Evolutionary conservation across 2,888 invertebrate species (phyloP).

Genomic region (Dasypogon diadema): DNA sequence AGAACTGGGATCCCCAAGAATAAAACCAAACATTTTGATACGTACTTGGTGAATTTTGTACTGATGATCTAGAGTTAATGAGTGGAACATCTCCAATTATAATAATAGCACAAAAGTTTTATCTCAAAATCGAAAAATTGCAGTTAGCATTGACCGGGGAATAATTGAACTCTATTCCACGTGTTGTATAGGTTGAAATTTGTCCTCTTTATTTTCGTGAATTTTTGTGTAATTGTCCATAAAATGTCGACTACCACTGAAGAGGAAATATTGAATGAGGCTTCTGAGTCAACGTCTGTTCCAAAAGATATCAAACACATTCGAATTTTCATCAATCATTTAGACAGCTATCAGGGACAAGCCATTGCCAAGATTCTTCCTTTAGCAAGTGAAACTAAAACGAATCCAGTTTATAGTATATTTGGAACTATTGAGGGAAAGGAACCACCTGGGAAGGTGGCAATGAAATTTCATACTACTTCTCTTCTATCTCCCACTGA

Average conservation of each 20-base stretch:
- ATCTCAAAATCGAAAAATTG: background rate
- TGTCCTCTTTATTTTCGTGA: background rate
- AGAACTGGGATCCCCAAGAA: background rate
- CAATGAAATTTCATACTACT: background rate
- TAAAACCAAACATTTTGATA: background rate
- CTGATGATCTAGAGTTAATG: background rate
- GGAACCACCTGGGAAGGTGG: background rate
- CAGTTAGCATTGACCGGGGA: background rate
- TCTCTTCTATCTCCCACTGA: constrained; percentile 27
- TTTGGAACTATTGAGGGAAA: constrained; percentile 38
- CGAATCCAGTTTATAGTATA: constrained; percentile 30
- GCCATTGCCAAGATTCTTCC: constrained; percentile 45
- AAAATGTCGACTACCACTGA: constrained; percentile 1
- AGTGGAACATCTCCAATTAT: background rate
- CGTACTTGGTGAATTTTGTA: too few relatives aligned
- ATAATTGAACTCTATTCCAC: background rate
- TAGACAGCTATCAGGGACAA: constrained; percentile 54
- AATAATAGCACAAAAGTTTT: background rate
- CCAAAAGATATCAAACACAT: constrained; percentile 25
- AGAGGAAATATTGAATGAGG: background rate
- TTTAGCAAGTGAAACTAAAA: background rate
- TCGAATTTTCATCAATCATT: constrained; percentile 54
- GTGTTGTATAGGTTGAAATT: background rate
- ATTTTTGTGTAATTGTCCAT: constrained; percentile 16
- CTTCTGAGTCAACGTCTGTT: background rate